Base-by-base conservation (phyloP, 2,888 invertebrate genomes). In the Fragum whitleyi region DNA sequence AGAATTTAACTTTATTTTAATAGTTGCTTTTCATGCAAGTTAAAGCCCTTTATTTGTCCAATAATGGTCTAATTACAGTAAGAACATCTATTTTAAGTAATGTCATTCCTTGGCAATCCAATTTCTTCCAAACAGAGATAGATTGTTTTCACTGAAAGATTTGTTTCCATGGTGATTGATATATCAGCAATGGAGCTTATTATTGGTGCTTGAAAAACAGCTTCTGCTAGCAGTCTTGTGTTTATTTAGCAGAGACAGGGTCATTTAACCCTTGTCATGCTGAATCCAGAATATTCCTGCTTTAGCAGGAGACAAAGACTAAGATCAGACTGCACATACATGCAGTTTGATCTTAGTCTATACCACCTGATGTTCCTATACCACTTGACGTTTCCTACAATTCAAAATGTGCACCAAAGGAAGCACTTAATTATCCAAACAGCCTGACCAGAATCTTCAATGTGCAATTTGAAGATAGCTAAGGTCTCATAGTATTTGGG, bases 91-190 rank as follows among this genome's bases (percentile, higher is more conserved):
- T 61, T 32, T 61, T 61, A 61, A 29, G 61, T 32, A 61, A 32
- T 61, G 61, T 61, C 61, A 61, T 61, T 32, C n/a, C 28, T 29
- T 21, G 32, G 32, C 29, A 32, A 61, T 61, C 61, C 61, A 61
- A 61, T 61, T 61, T 61, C 32, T 61, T 29, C n/a, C n/a, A 29
- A 61, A 61, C 19, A 61, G 29, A 61, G 61, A 61, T 32, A 61
- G 61, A 61, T 61, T 32, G 61, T 61, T 61, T 61, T 61, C 47
- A 32, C 61, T 19, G 61, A 61, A 29, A 61, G 29, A 61, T 61
- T 61, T 61, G 61, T 61, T 61, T n/a, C 61, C 61, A 61, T 61
- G 61, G 61, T 16, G 32, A 61, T 61, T 32, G 61, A 61, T 61
- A 61, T 32, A 61, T 32, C 61, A 61, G 61, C 29, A 61, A 29